Conservation (phyloP, 2,888 invertebrate genomes). For the Orthosia gothica region DNA sequence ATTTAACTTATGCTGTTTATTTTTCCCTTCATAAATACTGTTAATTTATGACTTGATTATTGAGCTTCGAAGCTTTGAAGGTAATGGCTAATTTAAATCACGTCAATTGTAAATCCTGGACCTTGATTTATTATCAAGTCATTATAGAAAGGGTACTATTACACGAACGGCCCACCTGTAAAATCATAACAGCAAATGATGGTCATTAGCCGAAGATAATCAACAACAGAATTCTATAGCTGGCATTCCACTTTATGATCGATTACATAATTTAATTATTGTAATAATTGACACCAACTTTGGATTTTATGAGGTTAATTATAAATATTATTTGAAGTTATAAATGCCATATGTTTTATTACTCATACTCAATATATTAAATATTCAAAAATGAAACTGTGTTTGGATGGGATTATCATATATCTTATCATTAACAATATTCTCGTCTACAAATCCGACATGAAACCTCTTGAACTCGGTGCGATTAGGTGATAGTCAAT, state of each 20-base stretch:
- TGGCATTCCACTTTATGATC: constrained; percentile 53
- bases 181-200: constrained; percentile 57
- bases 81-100: constrained; percentile 58
- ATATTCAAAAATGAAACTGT: not conserved
- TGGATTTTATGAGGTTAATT: constrained; percentile 19
- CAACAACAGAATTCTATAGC: constrained; percentile 42
- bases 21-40: constrained; percentile 14
- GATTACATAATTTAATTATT: constrained; percentile 45
- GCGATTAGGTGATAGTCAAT: not conserved
- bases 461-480: not conserved
- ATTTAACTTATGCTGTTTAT: constrained; percentile 1
- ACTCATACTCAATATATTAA: not conserved
- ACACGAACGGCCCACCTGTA: constrained; percentile 56
- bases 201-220: constrained; percentile 58
- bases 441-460: not conserved
- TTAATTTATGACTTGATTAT: constrained; percentile 25
- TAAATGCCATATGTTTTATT: constrained; percentile 11
- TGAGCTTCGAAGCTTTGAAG: constrained; percentile 31
- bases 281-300: constrained; percentile 36
- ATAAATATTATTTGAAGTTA: constrained; percentile 3
- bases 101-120: constrained; percentile 59
- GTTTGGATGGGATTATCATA: too few relatives aligned
- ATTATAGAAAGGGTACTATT: constrained; percentile 64
- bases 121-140: constrained; percentile 66
- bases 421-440: not conserved